phyloP scores from a whole-genome alignment of 1,140 invertebrate species.

The Pseudomyrmex pallidus region DNA sequence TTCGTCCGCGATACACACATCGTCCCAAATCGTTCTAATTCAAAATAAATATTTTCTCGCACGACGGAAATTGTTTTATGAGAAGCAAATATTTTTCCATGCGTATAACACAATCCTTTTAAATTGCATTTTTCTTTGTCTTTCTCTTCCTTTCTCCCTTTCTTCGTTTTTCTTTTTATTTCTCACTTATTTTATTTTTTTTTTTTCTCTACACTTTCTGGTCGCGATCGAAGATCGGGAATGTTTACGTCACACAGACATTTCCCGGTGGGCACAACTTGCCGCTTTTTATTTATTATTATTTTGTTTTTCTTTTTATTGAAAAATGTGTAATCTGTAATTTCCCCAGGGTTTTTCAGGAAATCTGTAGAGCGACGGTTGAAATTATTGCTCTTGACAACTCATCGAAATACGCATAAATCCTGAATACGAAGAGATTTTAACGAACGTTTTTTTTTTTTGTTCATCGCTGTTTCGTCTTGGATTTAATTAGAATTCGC shows the following conservation, averaged over 20 bases:
- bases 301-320: conserved; percentile 33
- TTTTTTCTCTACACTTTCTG: neutral
- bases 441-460: conserved; percentile 42
- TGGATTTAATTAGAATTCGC: conserved; percentile 40
- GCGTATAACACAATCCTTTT: conserved; percentile 43
- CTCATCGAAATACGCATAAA: neutral
- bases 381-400: conserved; percentile 32
- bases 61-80: conserved; percentile 47
- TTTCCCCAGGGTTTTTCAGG: conserved; percentile 8
- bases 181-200: neutral
- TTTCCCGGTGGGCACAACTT: conserved; percentile 8
- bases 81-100: conserved; percentile 50
- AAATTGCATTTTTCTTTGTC: conserved; percentile 28
- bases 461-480: neutral
- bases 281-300: neutral
- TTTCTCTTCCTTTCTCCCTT: neutral
- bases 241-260: neutral
- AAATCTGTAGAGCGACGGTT: neutral
- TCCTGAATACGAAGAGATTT: conserved; percentile 38
- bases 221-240: conserved; percentile 16
- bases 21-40: conserved; percentile 48
- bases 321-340: conserved; percentile 52
- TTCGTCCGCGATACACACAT: neutral
- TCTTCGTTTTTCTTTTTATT: neutral
- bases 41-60: conserved; percentile 51